Base-by-base conservation (phyloP, 2,888 invertebrate species). In the Tortricodes alternella region DNA sequence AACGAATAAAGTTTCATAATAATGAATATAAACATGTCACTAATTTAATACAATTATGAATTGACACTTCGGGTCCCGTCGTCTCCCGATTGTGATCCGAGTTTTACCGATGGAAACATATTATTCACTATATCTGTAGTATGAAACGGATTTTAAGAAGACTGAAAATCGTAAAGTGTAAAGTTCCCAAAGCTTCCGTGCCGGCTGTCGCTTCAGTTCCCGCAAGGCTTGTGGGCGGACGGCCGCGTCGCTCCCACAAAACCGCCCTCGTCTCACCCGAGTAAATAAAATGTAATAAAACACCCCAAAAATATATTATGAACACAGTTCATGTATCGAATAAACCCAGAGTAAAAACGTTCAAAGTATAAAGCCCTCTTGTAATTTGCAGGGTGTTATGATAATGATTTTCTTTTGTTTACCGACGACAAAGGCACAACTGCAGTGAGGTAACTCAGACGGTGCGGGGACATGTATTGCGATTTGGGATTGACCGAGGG, bases 371-470 rank as follows among this genome's bases (percentile, higher is more conserved):
- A n/a, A n/a, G n/a, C n/a, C n/a, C n/a, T 29, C 11, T 29, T 11
- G 29, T 5, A 9, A 29, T 29, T 5, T n/a, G n/a, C n/a, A 3
- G 29, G 29, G 1, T 44, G 48, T 21, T 43, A n/a, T n/a, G n/a
- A n/a, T n/a, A 55, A 49, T 56, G 44, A 38, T 50, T 56, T 56
- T 50, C 38, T 44, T 56, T 56, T 56, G 56, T 50, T 50, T 56
- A 56, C 29, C 35, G 13, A 46, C 18, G 44, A 38, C 46, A 53
- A 44, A 35, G 43, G 37, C 6, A 32, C 5, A 32, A 21, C 7
- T 5, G 16, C 13, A n/a, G n/a, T 11, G 11, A 8, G 35, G 24
- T 15, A 27, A 29, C 27, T 18, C 8, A 19, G 16, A 15, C 21
- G 5, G 11, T 11, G 15, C 3, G 35, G 5, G 8, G 0, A 29